Percentiles rank a stretch among this genome's conserved stretches.
phyloP scores from a whole-genome alignment of 2,113 vertebrate genomes.

The Electrona antarctica region DNA sequence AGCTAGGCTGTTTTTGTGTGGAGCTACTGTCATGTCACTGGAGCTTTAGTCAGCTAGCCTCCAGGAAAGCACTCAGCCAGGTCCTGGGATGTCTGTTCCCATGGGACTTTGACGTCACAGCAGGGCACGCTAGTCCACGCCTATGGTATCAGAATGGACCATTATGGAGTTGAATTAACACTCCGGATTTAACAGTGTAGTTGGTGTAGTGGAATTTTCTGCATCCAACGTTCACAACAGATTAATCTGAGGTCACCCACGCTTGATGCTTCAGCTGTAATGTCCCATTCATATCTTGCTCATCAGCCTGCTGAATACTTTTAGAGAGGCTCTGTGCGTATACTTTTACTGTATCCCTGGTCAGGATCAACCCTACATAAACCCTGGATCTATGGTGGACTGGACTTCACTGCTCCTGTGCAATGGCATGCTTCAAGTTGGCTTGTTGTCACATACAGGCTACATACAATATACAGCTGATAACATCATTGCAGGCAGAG shows the following conservation, averaged over 20 bases:
- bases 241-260: background rate
- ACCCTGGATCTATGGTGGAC: slow-evolving; percentile 43
- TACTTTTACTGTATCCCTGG: slow-evolving; percentile 1
- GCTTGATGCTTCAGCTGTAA: background rate
- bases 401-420: background rate
- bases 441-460: no score
- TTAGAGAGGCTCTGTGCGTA: slow-evolving; percentile 29
- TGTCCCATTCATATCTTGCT: background rate
- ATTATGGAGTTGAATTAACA: no score
- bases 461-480: no score
- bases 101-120: slow-evolving; percentile 3
- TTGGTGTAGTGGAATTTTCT: background rate
- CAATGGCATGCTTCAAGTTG: no score
- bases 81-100: background rate
- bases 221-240: background rate
- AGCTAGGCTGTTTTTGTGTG: background rate
- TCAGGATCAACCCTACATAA: slow-evolving; percentile 51
- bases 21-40: slow-evolving; percentile 1
- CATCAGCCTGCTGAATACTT: background rate
- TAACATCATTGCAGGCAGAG: no score
- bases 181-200: no score
- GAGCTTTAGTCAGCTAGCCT: slow-evolving; percentile 24
- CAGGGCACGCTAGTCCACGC: no score
- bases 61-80: slow-evolving; percentile 14
- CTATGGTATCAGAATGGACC: no score